Base-by-base conservation (phyloP, 1,140 invertebrate species). In the Schlechtendalia chinensis region DNA sequence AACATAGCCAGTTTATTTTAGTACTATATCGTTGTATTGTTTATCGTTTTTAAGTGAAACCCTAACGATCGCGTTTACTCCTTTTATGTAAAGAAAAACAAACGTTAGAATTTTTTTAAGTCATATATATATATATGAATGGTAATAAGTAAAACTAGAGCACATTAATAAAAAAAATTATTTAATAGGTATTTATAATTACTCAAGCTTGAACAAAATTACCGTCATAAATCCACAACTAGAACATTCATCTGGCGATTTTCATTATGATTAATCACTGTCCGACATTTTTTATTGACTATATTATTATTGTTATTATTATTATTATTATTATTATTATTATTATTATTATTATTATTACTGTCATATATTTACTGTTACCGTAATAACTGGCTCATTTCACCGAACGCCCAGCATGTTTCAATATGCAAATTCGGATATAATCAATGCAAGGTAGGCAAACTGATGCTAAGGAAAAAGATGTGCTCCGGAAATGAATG, bases 1-100 rank as follows among this genome's bases (percentile, higher is more conserved):
- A 72, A 72, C 69, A 54, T 54, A 54, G 69, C 69, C 47, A 29
- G 69, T 72, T 72, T 72, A 72, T 54, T 72, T 72, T 72, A 72
- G 47, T 72, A 54, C 10, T 72, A n/a, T 29, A n/a, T 53, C 50
- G 69, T 72, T 53, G 24, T 69, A 69, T 50, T 69, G 22, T 69
- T 69, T 50, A 69, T 69, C 8, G 67, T 24, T 69, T 47, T n/a
- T 29, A 53, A 53, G 50, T 53, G 69, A 54, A 72, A 29, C 24
- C 47, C 69, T 45, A 54, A 54, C 67, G 24, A 69, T 22, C 67
- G 69, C 50, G 50, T 72, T 54, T 72, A 72, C 47, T 72, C 69
- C 69, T 72, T 72, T 72, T 32, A 29, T 72, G 50, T 17, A 50
- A n/a, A 69, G 16, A 67, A 17, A 71, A 72, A 53, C 17, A 50